These are phyloP conservation scores for Cyanistes caeruleus DNA, from an alignment of 2,113 vertebrate species.

Conservation along the genomic window DNA sequence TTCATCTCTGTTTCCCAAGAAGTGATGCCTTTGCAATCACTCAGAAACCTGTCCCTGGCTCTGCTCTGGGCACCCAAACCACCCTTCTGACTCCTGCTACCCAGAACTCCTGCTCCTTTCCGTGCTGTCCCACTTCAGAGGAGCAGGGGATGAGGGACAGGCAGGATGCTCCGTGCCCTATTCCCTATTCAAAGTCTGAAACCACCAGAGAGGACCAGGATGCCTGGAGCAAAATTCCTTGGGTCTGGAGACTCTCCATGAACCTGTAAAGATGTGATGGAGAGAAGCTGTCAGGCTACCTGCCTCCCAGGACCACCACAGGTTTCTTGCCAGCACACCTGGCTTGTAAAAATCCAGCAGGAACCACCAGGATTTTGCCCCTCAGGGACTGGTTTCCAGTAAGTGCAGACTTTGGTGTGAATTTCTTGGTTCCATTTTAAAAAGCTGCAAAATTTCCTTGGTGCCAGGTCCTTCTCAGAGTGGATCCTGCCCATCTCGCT, in stretches of 20 bases:
- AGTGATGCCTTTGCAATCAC: background rate
- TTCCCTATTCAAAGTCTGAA: background rate
- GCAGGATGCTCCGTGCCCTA: background rate
- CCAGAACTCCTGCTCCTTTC: background rate
- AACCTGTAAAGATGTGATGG: constrained; percentile 6
- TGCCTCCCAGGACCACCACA: background rate
- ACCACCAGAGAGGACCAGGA: background rate
- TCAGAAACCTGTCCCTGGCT: background rate
- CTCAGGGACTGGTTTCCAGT: constrained; percentile 35
- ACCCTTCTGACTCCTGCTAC: background rate
- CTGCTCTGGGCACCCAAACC: background rate
- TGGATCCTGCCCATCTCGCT: background rate
- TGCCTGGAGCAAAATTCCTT: background rate
- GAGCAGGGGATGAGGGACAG: background rate
- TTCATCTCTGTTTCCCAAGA: background rate
- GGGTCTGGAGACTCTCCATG: background rate
- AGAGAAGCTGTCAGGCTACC: constrained; percentile 41
- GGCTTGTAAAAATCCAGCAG: constrained; percentile 40
- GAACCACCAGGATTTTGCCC: background rate
- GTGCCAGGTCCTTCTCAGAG: background rate
- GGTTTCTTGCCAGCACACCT: constrained; percentile 39
- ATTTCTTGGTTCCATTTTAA: background rate
- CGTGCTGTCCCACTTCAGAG: background rate
- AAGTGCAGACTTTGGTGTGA: background rate
- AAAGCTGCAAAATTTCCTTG: background rate